Evolutionary conservation across 2,113 vertebrate species (phyloP), one percentile per base, ranked within the genome.

Genomic region (Sceloporus tristichus): DNA sequence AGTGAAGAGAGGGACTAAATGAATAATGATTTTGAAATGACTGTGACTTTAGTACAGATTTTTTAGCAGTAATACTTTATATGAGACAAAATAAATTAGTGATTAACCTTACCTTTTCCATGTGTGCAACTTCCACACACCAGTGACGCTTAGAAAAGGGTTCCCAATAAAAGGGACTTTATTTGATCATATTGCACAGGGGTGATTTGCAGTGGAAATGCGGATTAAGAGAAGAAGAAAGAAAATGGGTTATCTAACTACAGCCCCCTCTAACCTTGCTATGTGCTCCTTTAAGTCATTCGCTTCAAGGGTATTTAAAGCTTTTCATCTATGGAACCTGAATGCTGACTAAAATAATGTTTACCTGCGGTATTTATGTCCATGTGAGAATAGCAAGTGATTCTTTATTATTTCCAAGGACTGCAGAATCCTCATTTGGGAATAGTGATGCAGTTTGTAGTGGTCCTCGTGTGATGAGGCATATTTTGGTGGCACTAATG

Each of bases 1-100:
- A 53, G 76, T 90, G 42, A 79, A 87, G 84, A 88, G 9, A 79
- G 81, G 82, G 14, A 74, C 75, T 88, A n/a, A 48, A 86, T 85
- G 90, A 88, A 86, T 87, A 88, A 89, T 74, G 87, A 27, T 88
- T 80, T 18, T 9, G 62, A 91, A 79, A 85, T 79, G 40, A 79
- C 25, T 56, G 34, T 23, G 34, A 53, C 14, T 53, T 53, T 38
- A 68, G 62, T 53, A 38, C 59, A 54, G 34, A 21, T 29, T 71
- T 23, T 34, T 6, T 9, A 53, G 59, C 59, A 38, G n/a, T 27
- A 5, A 1, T 76, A 82, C 34, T 75, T 82, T 82, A n/a, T 65
- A 81, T 29, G n/a, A 80, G 13, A 85, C 71, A 74, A 82, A 74
- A 29, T 56, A 82, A 48, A 77, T 19, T 8, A 76, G 10, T 42